Percentiles rank a stretch among this genome's conserved stretches.
Evolutionary conservation across 2,888 invertebrate species (phyloP).

Genomic region (Acrocera orbiculus): DNA sequence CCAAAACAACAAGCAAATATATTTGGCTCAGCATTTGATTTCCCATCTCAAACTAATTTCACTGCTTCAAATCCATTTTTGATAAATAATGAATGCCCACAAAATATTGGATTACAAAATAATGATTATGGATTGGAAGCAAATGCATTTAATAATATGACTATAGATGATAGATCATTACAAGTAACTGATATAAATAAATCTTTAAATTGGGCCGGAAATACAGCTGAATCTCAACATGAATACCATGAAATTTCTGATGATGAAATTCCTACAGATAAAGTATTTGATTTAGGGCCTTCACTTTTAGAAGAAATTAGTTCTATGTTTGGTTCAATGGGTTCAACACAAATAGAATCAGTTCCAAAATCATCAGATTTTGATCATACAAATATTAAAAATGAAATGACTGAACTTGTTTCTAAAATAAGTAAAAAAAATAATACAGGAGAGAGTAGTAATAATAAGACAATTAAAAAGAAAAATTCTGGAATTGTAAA

Average conservation of each 20-base stretch:
- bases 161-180: constrained; percentile 12
- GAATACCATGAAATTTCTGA: constrained; percentile 74
- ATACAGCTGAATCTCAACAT: constrained; percentile 34
- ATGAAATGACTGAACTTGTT: constrained; percentile 48
- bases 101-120: constrained; percentile 18
- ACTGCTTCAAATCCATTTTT: constrained; percentile 28
- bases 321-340: constrained; percentile 57
- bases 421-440: constrained; percentile 27
- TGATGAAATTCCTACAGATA: constrained; percentile 39
- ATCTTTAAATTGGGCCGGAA: constrained; percentile 1
- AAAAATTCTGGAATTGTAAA: constrained; percentile 46
- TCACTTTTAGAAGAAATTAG: constrained; percentile 82
- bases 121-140: constrained; percentile 26
- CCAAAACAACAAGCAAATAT: constrained; percentile 21
- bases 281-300: constrained; percentile 59
- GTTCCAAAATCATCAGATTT: constrained; percentile 30
- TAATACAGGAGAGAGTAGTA: constrained; percentile 18
- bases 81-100: constrained; percentile 9
- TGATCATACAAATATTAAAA: constrained; percentile 45
- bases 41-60: constrained; percentile 14
- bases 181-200: constrained; percentile 3
- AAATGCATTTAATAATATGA: constrained; percentile 18
- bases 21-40: constrained; percentile 26
- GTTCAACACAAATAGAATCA: constrained; percentile 12
- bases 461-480: constrained; percentile 20